Evolutionary conservation across 2,113 vertebrate species (phyloP).

Genomic region (Nycticebus coucang): DNA sequence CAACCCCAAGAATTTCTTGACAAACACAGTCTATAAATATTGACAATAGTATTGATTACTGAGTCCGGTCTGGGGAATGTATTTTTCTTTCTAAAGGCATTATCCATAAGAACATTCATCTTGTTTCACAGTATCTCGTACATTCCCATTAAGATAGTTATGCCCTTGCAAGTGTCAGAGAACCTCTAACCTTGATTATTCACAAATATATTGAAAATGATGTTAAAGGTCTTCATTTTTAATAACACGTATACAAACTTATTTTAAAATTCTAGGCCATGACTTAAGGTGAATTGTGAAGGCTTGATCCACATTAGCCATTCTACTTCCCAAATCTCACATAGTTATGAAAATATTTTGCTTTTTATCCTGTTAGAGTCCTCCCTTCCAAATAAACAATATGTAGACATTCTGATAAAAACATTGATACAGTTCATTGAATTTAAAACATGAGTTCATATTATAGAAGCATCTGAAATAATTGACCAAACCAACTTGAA

Average conservation of each 20-base stretch:
- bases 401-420: neutral
- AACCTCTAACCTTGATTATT: neutral
- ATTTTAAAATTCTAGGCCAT: neutral
- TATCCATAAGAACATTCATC: neutral
- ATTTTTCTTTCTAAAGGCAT: conserved; percentile 20
- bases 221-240: neutral
- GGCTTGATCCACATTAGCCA: neutral
- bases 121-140: neutral
- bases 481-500: neutral
- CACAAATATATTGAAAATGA: neutral
- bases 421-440: neutral
- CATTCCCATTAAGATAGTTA: neutral
- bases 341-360: neutral
- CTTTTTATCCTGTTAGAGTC: neutral
- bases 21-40: neutral
- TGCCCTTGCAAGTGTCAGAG: neutral
- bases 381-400: neutral
- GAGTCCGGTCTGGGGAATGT: neutral
- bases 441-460: neutral
- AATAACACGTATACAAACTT: neutral
- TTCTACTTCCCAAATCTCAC: neutral
- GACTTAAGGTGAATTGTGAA: neutral
- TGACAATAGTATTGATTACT: neutral
- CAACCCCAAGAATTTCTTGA: neutral
- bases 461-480: neutral